phyloP scores from a whole-genome alignment of 2,797 vertebrate genomes.

The Dendrocincla fuliginosa region DNA sequence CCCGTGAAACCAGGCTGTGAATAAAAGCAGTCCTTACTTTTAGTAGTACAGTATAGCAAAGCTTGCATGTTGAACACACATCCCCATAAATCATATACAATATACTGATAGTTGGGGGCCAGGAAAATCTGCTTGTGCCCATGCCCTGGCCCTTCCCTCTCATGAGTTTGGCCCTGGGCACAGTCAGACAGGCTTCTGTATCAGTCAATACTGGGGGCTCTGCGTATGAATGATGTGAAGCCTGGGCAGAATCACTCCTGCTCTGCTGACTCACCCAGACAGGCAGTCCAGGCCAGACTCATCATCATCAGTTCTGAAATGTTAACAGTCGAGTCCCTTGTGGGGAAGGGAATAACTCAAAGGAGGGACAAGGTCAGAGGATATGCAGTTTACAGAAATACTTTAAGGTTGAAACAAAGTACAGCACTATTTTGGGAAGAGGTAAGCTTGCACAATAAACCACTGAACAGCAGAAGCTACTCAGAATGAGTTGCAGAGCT shows the following conservation, averaged over 20 bases:
- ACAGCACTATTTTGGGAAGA: neutral
- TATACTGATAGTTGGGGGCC: neutral
- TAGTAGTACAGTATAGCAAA: neutral
- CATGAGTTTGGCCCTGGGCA: fast-evolving
- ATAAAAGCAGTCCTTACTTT: neutral
- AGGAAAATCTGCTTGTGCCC: neutral
- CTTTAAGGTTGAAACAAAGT: neutral
- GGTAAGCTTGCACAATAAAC: neutral
- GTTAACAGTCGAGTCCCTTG: neutral
- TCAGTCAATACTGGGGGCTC: neutral
- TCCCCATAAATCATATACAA: neutral
- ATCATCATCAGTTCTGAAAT: neutral
- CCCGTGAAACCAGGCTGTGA: neutral
- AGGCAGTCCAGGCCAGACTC: neutral
- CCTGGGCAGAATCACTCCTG: neutral
- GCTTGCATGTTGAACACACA: neutral
- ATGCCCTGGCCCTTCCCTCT: neutral
- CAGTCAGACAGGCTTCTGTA: neutral
- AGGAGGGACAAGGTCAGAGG: neutral
- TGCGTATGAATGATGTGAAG: neutral
- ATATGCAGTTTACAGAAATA: neutral
- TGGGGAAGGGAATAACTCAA: neutral
- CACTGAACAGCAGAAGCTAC: neutral
- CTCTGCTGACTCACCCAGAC: neutral
- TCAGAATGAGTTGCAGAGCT: neutral